phyloP scores from a whole-genome alignment of 2,113 vertebrate genomes.

The Ranitomeya variabilis region DNA sequence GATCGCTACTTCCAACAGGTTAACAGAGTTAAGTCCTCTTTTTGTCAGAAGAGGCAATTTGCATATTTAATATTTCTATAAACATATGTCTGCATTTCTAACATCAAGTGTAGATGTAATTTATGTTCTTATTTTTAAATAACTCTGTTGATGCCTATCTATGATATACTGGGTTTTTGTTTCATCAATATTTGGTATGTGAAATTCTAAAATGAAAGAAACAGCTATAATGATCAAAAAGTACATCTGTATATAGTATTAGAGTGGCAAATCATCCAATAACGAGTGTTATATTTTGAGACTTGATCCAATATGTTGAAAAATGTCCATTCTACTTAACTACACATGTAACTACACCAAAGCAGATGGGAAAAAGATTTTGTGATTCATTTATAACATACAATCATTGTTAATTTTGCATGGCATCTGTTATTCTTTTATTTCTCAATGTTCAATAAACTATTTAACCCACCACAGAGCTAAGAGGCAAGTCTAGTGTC shows the following conservation, averaged over 20 bases:
- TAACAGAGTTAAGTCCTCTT: no score
- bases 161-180: not conserved
- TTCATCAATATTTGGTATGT: not conserved
- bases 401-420: not conserved
- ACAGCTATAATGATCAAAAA: not conserved
- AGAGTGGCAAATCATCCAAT: not conserved
- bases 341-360: not conserved
- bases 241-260: not conserved
- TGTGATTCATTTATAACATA: not conserved
- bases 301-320: not conserved
- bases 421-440: not conserved
- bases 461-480: not conserved
- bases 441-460: not conserved
- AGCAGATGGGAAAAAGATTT: not conserved
- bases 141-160: not conserved
- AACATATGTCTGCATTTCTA: not conserved
- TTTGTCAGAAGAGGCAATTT: no score
- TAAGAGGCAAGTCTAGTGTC: not conserved
- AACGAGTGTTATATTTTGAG: not conserved
- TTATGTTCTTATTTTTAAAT: slow-evolving; percentile 1
- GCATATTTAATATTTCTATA: not conserved
- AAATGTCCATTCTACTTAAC: not conserved
- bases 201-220: slow-evolving; percentile 3
- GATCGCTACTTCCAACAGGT: no score
- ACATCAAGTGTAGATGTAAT: not conserved